Base-by-base conservation (phyloP, 2,113 vertebrate species). In the Phylloscopus whistleri region DNA sequence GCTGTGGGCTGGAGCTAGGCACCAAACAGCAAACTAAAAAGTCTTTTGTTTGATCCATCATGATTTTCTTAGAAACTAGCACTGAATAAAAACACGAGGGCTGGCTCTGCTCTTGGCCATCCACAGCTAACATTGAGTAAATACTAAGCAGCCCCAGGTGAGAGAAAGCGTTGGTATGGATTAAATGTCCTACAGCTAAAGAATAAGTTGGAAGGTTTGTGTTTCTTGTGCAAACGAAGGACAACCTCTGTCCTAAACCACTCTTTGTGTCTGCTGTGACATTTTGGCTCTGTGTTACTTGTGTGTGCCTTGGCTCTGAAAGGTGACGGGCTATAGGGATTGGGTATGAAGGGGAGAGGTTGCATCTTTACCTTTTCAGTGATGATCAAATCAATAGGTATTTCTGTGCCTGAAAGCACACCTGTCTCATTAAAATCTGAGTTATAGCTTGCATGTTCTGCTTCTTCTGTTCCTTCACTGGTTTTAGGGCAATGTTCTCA, bases 371-470 rank as follows among this genome's bases (percentile, higher is more conserved):
- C 24, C 33, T 43, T 91, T 48, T 23, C 48, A 84, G 26, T 27
- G 46, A 59, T 69, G 76, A 79, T 18, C 33, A 80, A 62, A 84
- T 79, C 73, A 76, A 51, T 73, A 78, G 44, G 59, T 69, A 67
- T 31, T 30, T 75, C 53, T 60, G 35, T 24, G 28, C 6, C 4
- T 52, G 77, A 87, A 90, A 89, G 44, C 60, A 64, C 28, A 73
- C 5, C 41, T 84, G 49, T 82, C 69, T 93, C 63, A 88, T 63
- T 91, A 63, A 95, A 68, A 88, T 39, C 26, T 84, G 63, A 90
- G 17, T 77, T 95, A 60, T 2, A 84, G 15, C 39, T 92, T 66
- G 30, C 1, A 3, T 60, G 33, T 75, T 75, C 43, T 69, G 20
- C 15, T 41, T 41, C 37, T 46, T 58, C 30, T 0, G 0, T 43